Base-by-base conservation (phyloP, 1,140 invertebrate genomes). In the Heliconius melpomene region DNA sequence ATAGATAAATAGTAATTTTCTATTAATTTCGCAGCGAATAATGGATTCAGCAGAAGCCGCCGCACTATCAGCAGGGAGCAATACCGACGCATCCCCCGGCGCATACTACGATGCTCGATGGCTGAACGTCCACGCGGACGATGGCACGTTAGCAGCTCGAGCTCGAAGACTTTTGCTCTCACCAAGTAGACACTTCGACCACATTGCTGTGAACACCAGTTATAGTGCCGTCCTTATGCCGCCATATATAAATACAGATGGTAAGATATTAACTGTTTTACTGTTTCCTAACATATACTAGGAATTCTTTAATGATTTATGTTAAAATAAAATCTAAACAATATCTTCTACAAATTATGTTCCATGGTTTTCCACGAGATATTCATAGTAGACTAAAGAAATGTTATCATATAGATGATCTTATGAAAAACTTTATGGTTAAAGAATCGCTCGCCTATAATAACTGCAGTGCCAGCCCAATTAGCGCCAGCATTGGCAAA, bases 221-320 rank as follows among this genome's bases (percentile, higher is more conserved):
- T 95, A 97, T 82, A 99, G 98, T 90, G 97, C 98, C 32, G 97
- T 99, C 82, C 96, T 99, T 83, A 96, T 99, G 87, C 98, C 98
- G 16, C 96, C 97, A 7, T 97, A 97, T 89, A 96, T 98, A 36
- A 97, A 97, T 87, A 97, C 97, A 84, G 95, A 96, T 93, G 96
- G 97, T 98, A 94, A 91, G 86, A 71, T 23, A 46, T 52, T 20
- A 5, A 52, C 18, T 52, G 50, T 52, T 52, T 52, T 52, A 18
- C 50, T 13, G 40, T 46, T 46, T 46, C 40, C 40, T 3, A 46
- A 46, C 3, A 13, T 13, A 46, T 13, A 46, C 11, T 46, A 46
- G 40, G 11, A 52, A 18, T 52, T 52, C 16, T 18, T 52, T 20
- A 16, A 7, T 20, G 1, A 20, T 0, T 52, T 52, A 18, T 5